phyloP scores from a whole-genome alignment of 2,888 invertebrate genomes.

The Cheilosia scutellata region DNA sequence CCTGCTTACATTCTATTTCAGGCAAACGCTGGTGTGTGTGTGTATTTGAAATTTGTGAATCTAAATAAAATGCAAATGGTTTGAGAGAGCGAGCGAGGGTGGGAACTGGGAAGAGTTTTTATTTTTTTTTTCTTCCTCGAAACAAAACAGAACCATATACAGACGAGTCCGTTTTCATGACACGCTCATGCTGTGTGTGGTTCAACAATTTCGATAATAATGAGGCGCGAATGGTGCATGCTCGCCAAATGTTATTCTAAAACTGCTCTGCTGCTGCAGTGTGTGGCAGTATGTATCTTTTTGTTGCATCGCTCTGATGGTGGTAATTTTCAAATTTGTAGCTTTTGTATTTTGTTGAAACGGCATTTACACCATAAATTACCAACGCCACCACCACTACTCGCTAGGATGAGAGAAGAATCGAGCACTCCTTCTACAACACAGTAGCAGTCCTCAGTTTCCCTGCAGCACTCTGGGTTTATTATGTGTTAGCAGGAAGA shows the following conservation, averaged over 20 bases:
- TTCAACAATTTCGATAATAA: conserved; percentile 70
- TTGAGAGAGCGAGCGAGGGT: conserved; percentile 12
- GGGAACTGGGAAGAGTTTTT: conserved; percentile 7
- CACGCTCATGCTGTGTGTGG: conserved; percentile 21
- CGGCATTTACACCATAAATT: conserved; percentile 70
- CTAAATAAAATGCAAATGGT: conserved; percentile 54
- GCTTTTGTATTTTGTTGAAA: conserved; percentile 59
- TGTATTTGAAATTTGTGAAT: conserved; percentile 27
- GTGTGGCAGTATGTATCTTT: conserved; percentile 12
- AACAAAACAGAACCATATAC: conserved; percentile 19
- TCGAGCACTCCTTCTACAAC: conserved; percentile 6
- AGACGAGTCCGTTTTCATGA: conserved; percentile 35
- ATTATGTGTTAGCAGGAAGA: conserved; percentile 63
- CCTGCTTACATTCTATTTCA: not conserved
- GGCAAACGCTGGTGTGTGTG: not conserved
- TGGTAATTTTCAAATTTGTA: conserved; percentile 70
- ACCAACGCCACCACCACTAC: conserved; percentile 17
- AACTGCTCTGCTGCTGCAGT: conserved; percentile 18
- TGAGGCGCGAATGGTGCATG: conserved; percentile 63
- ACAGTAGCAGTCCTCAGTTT: not conserved
- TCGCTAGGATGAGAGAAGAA: conserved; percentile 51
- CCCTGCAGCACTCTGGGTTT: conserved; percentile 37
- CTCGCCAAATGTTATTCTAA: conserved; percentile 67
- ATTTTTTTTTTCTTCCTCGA: not conserved
- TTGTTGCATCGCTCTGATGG: conserved; percentile 31